phyloP scores from a whole-genome alignment of 2,113 vertebrate genomes.

The Nothocercus julius region DNA sequence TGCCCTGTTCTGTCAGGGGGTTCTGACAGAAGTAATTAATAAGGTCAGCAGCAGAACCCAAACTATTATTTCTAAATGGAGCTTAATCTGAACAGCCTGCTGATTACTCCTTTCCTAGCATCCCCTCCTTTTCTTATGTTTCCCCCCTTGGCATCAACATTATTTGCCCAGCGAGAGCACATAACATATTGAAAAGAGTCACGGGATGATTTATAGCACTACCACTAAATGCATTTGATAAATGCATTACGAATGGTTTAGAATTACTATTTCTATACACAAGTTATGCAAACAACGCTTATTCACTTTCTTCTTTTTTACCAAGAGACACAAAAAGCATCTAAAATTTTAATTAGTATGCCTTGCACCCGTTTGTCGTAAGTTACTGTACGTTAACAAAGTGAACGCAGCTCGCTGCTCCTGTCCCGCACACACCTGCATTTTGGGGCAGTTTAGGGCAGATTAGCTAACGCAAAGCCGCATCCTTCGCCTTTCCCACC shows the following conservation, averaged over 20 bases:
- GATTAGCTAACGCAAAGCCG: no score
- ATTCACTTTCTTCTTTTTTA: background rate
- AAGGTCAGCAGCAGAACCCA: background rate
- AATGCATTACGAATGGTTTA: background rate
- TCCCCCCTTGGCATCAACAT: background rate
- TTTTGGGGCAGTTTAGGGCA: no score
- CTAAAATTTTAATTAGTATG: background rate
- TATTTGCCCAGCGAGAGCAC: background rate
- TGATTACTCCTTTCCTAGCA: background rate
- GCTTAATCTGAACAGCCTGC: background rate
- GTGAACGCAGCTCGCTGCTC: background rate
- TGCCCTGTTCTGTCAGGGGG: background rate
- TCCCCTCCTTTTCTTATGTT: background rate
- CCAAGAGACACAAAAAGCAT: background rate
- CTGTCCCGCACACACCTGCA: no score
- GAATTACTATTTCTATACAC: background rate
- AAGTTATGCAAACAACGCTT: background rate
- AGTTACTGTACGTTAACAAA: background rate
- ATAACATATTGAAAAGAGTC: background rate
- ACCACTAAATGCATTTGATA: background rate
- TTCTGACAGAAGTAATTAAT: background rate
- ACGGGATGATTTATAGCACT: background rate
- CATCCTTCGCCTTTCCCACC: background rate
- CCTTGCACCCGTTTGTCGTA: background rate
- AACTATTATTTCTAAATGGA: background rate